Evolutionary conservation across 2,113 vertebrate genomes (phyloP), one percentile per base, ranked within the genome.

Genomic region (Odontesthes bonariensis): DNA sequence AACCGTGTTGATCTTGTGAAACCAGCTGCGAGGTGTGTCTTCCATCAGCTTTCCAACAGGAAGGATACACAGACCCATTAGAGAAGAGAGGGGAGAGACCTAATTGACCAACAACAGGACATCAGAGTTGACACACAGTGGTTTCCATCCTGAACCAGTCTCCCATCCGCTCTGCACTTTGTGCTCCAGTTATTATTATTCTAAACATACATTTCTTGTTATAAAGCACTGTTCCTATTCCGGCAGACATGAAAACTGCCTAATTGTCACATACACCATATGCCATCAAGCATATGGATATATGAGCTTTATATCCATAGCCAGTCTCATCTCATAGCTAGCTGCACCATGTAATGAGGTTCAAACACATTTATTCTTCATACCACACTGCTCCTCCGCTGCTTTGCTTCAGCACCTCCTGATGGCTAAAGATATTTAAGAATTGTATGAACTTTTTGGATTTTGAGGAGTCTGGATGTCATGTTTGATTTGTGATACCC

Each of bases 81-180:
- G 69, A 77, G 67, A 73, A 74, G 49, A 79, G 19, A 56, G 47
- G 59, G 61, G 60, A 73, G 52, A 60, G 79, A 83, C 70, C 52
- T 86, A 88, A 91, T 86, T 87, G 86, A 87, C 73, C 69, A 31
- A 79, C 79, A 85, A 66, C 69, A 83, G 80, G 79, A 83, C 85
- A 79, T 84, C 62, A 81, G 40, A 77, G 75, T 47, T 14, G 33
- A 77, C 88, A 74, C 64, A 58, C 62, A 33, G 35, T 55, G 69
- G 63, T 76, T 67, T 87, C 75, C 77, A 74, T 67, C 55, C 54
- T 77, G 62, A 71, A 61, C n/a, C 78, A 80, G 57, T 79, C 64
- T 58, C 22, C 61, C n/a, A 0, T 74, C 46, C 32, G 47, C 46
- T 40, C 54, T 73, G 54, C 52, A 8, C 40, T 33, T 47, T n/a